Percentiles rank a stretch among this genome's conserved stretches.
These are phyloP conservation scores for Urophycis tenuis DNA, from an alignment of 2,797 vertebrate genomes.

Conservation along the genomic window DNA sequence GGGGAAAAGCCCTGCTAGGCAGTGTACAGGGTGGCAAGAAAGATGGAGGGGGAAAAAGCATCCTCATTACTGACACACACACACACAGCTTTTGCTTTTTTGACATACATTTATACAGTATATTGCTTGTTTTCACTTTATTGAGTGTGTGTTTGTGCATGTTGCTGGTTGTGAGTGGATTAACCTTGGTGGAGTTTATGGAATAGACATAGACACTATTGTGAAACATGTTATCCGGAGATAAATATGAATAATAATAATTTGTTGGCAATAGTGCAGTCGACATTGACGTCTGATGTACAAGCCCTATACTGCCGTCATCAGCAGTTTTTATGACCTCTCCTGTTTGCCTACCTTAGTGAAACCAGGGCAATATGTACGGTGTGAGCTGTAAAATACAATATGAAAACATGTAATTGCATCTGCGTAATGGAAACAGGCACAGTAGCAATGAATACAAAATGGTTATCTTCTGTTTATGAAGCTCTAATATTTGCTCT, in stretches of 20 bases:
- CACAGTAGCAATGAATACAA: not conserved
- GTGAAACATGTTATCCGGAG: not conserved
- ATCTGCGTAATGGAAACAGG: not conserved
- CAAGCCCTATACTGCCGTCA: not conserved
- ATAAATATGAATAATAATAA: not conserved
- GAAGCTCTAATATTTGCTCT: not conserved
- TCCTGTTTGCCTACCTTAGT: not conserved
- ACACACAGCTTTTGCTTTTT: not conserved
- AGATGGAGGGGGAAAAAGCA: not conserved
- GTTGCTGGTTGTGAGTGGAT: constrained; percentile 12
- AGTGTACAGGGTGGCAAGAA: not conserved
- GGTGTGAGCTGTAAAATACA: not conserved
- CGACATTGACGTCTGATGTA: not conserved
- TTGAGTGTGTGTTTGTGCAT: not conserved
- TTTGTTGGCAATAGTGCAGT: not conserved
- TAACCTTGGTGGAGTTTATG: not conserved
- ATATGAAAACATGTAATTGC: not conserved
- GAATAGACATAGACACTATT: not conserved
- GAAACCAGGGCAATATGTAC: not conserved
- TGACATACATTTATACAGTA: not conserved
- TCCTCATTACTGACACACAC: not conserved
- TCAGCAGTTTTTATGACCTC: not conserved
- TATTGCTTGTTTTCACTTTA: not conserved
- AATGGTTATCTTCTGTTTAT: not conserved
- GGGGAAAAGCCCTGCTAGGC: not conserved